Base-by-base conservation (phyloP, 2,888 invertebrate species). In the Drosophila paranaensis region DNA sequence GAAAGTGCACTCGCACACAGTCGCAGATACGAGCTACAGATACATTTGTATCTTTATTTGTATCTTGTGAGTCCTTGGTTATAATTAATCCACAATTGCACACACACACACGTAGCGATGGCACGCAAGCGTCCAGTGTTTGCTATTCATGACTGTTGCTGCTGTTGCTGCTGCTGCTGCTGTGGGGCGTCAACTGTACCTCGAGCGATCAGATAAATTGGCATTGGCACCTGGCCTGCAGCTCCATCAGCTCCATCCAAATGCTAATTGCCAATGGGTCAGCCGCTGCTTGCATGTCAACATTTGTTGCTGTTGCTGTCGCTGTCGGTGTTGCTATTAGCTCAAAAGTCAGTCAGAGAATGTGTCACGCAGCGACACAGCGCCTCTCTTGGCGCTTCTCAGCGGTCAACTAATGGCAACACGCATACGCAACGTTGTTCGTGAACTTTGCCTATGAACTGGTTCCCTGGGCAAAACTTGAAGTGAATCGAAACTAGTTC, bases 231-330 rank as follows among this genome's bases (percentile, higher is more conserved):
- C 79, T 80, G 71, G 79, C 56, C 46, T 46, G 60, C 73, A 66
- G 46, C 66, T 56, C 54, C 74, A 61, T 66, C 82, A 67, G 72
- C 79, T 66, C 64, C 71, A 56, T 63, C 69, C 65, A 71, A 88
- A 88, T 89, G 84, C 89, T 84, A 89, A 84, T 84, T 84, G 82
- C 88, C 84, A 88, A 74, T 88, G 86, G 90, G 86, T 88, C 76
- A 85, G 85, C 27, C 58, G 58, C 51, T 54, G 71, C 64, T 89
- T 84, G 83, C 83, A 83, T 83, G 83, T 83, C 86, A 68, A 64
- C 70, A 63, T 43, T 43, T 45, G 62, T 64, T 64, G 58, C 43
- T 50, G 48, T 57, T 53, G 53, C n/a, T 30, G 53, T 48, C 48
- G 73, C 20, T 60, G 60, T 54, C 45, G 50, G 33, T 60, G 55